Conservation (phyloP, 2,888 invertebrate genomes). For the Cataglyphis rosenhaueri region DNA sequence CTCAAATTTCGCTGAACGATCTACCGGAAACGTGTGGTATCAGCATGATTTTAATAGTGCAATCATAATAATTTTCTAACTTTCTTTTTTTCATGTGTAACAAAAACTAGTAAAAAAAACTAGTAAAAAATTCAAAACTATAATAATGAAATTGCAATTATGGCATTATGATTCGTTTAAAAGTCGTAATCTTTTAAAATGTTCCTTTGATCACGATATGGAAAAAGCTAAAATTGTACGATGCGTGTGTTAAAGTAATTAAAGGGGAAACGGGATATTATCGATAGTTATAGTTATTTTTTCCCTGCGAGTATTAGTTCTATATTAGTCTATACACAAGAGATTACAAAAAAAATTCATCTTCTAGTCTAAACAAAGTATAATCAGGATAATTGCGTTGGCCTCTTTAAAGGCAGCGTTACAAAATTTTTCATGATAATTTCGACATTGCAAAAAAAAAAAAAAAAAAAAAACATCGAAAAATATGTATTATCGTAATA, state of each 20-base stretch:
- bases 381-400: slow-evolving; percentile 4
- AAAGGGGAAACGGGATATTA: neutral
- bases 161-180: neutral
- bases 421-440: neutral
- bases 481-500: neutral
- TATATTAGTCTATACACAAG: neutral
- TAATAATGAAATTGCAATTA: neutral
- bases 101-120: neutral
- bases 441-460: neutral
- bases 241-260: neutral
- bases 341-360: neutral
- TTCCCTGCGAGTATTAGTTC: neutral
- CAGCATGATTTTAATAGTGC: neutral
- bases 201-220: neutral
- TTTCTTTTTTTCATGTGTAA: slow-evolving; percentile 4
- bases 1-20: slow-evolving; percentile 12
- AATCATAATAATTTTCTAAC: slow-evolving; percentile 20
- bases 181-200: neutral
- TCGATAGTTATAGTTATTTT: neutral
- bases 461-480: neutral
- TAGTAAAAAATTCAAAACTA: too few relatives aligned
- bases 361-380: neutral
- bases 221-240: neutral
- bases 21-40: slow-evolving; percentile 22
- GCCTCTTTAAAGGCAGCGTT: neutral